Evolutionary conservation across 2,113 vertebrate species (phyloP).

Genomic region (Megalops atlanticus): DNA sequence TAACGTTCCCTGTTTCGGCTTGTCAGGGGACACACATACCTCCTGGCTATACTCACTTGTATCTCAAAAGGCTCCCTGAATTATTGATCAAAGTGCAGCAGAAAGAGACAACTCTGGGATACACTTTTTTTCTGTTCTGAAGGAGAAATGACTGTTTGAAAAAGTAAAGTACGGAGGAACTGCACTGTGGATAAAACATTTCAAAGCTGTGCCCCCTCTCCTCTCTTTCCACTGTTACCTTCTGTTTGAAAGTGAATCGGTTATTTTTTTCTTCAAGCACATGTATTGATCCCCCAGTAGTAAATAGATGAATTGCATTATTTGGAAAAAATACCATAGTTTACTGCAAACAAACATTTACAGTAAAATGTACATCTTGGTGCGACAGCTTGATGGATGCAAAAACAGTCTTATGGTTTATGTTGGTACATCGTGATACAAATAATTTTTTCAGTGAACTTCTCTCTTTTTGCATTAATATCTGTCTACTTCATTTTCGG

Average conservation of each 20-base stretch:
- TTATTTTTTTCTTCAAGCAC: neutral
- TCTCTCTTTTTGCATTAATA: neutral
- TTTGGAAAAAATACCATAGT: neutral
- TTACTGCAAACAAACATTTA: no score
- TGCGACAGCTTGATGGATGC: neutral
- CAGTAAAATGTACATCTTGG: no score
- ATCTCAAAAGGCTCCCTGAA: conserved; percentile 1
- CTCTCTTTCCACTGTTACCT: neutral
- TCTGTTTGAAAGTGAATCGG: neutral
- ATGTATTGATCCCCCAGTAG: neutral
- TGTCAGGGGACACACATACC: conserved; percentile 1
- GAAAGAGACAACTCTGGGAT: neutral
- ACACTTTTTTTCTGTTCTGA: neutral
- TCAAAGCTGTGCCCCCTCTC: neutral
- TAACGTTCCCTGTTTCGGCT: neutral
- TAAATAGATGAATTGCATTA: no score
- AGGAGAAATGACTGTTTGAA: neutral
- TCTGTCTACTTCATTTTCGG: neutral
- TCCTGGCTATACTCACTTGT: neutral
- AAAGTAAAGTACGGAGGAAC: neutral
- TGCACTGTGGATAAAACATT: neutral
- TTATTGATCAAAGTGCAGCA: neutral
- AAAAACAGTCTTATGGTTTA: neutral
- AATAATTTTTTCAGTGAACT: neutral
- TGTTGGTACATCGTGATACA: neutral